phyloP scores from a whole-genome alignment of 2,797 vertebrate genomes.

The Leuciscus waleckii region DNA sequence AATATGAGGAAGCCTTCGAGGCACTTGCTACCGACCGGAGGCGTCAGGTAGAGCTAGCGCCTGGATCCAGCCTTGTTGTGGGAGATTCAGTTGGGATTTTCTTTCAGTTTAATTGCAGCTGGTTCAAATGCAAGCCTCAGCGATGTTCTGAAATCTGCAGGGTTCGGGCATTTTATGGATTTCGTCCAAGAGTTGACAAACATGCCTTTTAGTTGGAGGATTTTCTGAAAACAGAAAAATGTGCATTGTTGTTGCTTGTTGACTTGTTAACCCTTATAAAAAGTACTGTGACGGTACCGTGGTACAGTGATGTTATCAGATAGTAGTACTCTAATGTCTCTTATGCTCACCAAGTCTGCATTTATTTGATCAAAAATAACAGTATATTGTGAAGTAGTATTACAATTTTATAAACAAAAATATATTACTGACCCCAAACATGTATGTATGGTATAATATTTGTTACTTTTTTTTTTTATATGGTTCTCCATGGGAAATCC shows the following conservation, averaged over 20 bases:
- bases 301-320: neutral
- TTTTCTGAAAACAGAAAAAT: constrained; percentile 5
- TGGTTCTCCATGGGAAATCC: neutral
- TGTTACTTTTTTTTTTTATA: too few relatives aligned
- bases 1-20: constrained; percentile 37
- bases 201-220: neutral
- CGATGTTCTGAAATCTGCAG: constrained; percentile 18
- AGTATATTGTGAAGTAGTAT: neutral
- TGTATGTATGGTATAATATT: too few relatives aligned
- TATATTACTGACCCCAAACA: neutral
- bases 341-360: neutral
- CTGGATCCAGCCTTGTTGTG: constrained; percentile 30
- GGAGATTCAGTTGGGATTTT: constrained; percentile 32
- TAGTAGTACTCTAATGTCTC: neutral
- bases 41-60: constrained; percentile 40
- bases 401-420: neutral
- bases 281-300: neutral
- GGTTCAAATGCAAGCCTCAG: constrained; percentile 17
- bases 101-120: constrained; percentile 35
- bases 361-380: neutral
- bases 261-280: neutral
- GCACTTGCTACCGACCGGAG: constrained; percentile 37
- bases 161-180: constrained; percentile 28
- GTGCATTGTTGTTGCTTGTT: neutral
- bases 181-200: constrained; percentile 19